These are phyloP conservation scores for Calephelis perditalis DNA, from an alignment of 2,888 invertebrate species.

Conservation along the genomic window DNA sequence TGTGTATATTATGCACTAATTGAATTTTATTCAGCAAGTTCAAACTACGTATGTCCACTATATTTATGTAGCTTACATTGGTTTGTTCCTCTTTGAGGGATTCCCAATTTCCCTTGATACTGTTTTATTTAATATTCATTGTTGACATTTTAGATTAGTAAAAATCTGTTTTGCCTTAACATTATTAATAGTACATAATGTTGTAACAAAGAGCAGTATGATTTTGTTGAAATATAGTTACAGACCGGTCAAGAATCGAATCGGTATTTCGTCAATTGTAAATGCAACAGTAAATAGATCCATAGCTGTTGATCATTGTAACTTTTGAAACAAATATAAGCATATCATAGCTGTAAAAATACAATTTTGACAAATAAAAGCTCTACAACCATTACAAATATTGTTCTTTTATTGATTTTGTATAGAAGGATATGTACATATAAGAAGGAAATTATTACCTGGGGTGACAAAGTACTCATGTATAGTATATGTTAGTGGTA, in stretches of 20 bases:
- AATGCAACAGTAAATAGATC: slow-evolving; percentile 61
- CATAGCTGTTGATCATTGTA: slow-evolving; percentile 80
- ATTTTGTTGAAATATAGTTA: slow-evolving; percentile 65
- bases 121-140: slow-evolving; percentile 74
- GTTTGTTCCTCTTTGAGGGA: slow-evolving; percentile 49
- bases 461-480: no score
- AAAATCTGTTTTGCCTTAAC: slow-evolving; percentile 75
- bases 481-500: no score
- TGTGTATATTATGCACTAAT: slow-evolving; percentile 55
- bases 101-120: slow-evolving; percentile 58
- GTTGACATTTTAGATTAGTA: slow-evolving; percentile 75
- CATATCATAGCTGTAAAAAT: slow-evolving; percentile 96
- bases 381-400: slow-evolving; percentile 78
- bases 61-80: slow-evolving; percentile 68
- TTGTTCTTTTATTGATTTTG: slow-evolving; percentile 45
- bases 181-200: slow-evolving; percentile 70
- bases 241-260: slow-evolving; percentile 57
- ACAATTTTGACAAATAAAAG: slow-evolving; percentile 90
- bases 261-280: slow-evolving; percentile 68
- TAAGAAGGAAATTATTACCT: no score
- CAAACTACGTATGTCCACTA: slow-evolving; percentile 74
- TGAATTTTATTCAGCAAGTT: slow-evolving; percentile 69
- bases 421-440: no score
- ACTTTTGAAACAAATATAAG: slow-evolving; percentile 87
- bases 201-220: slow-evolving; percentile 67